phyloP scores from a whole-genome alignment of 2,888 invertebrate genomes.

The Acronicta alni region DNA sequence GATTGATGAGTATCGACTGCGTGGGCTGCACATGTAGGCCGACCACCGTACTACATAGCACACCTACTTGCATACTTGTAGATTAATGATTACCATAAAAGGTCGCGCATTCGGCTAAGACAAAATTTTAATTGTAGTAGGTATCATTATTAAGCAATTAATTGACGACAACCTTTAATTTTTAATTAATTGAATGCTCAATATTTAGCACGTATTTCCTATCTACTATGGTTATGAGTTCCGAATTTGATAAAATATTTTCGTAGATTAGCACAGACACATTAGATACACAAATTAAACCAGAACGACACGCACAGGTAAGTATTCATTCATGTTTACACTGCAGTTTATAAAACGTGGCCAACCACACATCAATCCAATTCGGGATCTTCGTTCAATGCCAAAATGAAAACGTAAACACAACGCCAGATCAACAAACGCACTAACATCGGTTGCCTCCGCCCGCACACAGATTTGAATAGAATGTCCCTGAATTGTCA shows the following conservation, averaged over 20 bases:
- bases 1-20: constrained; percentile 79
- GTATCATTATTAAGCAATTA: background rate
- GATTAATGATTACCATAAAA: constrained; percentile 71
- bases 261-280: constrained; percentile 12
- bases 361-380: constrained; percentile 79
- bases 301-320: constrained; percentile 53
- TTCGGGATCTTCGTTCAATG: constrained; percentile 81
- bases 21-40: constrained; percentile 77
- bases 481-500: constrained; percentile 72
- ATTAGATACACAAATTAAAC: constrained; percentile 15
- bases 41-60: constrained; percentile 74
- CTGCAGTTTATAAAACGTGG: constrained; percentile 69
- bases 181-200: background rate
- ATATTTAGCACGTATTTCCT: background rate
- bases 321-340: constrained; percentile 72
- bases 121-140: constrained; percentile 7
- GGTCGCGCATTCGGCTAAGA: constrained; percentile 44
- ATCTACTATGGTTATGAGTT: background rate
- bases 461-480: constrained; percentile 65
- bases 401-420: constrained; percentile 86
- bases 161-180: constrained; percentile 7
- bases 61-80: constrained; percentile 69
- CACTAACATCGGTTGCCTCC: constrained; percentile 68
- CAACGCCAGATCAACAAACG: constrained; percentile 78
- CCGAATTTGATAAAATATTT: constrained; percentile 1